Percentiles rank a stretch among this genome's conserved stretches.
phyloP scores from a whole-genome alignment of 1,140 invertebrate genomes.

The Lutraria rhynchaena region DNA sequence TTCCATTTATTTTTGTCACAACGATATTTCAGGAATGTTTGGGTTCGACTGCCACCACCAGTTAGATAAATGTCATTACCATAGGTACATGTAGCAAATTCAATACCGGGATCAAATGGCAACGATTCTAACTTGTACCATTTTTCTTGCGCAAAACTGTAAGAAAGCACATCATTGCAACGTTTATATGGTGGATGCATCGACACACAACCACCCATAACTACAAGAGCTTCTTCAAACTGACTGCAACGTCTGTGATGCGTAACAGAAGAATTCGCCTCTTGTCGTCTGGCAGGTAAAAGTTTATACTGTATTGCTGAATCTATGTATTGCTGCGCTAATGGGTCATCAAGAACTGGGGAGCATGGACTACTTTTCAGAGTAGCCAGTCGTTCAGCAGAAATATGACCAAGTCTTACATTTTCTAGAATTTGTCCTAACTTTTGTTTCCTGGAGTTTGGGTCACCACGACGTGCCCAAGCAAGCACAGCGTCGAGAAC shows the following conservation, averaged over 20 bases:
- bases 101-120: constrained; percentile 76
- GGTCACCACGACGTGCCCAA: constrained; percentile 70
- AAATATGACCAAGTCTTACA: constrained; percentile 69
- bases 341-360: constrained; percentile 61
- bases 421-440: constrained; percentile 67
- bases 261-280: constrained; percentile 68
- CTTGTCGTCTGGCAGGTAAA: constrained; percentile 72
- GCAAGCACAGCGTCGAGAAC: constrained; percentile 69
- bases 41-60: constrained; percentile 71
- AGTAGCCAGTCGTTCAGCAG: constrained; percentile 70
- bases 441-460: constrained; percentile 58
- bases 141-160: constrained; percentile 70
- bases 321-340: constrained; percentile 68
- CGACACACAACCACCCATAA: constrained; percentile 73
- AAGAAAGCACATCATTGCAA: constrained; percentile 71
- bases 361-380: constrained; percentile 61
- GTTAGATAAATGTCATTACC: constrained; percentile 76
- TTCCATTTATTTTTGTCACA: constrained; percentile 77
- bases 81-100: constrained; percentile 75
- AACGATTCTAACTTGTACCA: constrained; percentile 73
- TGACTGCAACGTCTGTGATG: constrained; percentile 63
- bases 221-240: constrained; percentile 73
- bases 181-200: constrained; percentile 74
- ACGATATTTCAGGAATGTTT: constrained; percentile 70
- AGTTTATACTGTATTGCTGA: constrained; percentile 74